Evolutionary conservation across 2,797 vertebrate genomes (phyloP).

Genomic region (Euthynnus affinis): DNA sequence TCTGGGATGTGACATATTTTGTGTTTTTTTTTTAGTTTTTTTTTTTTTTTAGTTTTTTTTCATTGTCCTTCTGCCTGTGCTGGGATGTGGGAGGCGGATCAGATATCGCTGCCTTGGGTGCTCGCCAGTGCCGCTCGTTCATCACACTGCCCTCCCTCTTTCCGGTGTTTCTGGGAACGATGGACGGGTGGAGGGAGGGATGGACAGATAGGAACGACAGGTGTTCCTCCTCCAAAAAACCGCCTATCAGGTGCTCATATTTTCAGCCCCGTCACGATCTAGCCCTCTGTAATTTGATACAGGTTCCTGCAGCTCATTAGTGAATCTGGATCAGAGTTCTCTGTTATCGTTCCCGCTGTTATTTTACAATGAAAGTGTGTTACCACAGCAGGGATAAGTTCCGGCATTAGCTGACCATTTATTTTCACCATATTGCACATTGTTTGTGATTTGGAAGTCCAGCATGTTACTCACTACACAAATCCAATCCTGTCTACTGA

Average conservation of each 20-base stretch:
- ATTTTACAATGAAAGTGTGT: constrained; percentile 52
- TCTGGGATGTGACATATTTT: constrained; percentile 64
- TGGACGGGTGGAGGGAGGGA: constrained; percentile 39
- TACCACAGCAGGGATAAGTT: constrained; percentile 58
- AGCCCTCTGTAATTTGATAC: constrained; percentile 28
- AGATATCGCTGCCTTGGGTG: constrained; percentile 69
- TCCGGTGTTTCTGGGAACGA: not conserved
- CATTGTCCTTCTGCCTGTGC: constrained; percentile 62
- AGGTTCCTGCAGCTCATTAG: constrained; percentile 62
- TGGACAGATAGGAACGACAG: constrained; percentile 61
- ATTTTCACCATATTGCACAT: constrained; percentile 54
- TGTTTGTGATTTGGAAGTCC: constrained; percentile 58
- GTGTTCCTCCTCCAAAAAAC: constrained; percentile 61
- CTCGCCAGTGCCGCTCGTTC: constrained; percentile 62
- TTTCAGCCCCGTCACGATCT: constrained; percentile 35
- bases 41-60: not conserved
- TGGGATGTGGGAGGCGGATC: constrained; percentile 70
- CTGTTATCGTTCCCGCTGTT: constrained; percentile 43
- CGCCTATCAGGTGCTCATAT: constrained; percentile 52
- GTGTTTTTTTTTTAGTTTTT: constrained; percentile 1
- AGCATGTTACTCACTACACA: constrained; percentile 53
- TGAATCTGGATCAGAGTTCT: constrained; percentile 52
- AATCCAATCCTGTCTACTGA: constrained; percentile 43
- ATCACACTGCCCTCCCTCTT: constrained; percentile 22
- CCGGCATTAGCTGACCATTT: constrained; percentile 66